Evolutionary conservation across 2,888 invertebrate genomes (phyloP).

Genomic region (Hydraecia micacea): DNA sequence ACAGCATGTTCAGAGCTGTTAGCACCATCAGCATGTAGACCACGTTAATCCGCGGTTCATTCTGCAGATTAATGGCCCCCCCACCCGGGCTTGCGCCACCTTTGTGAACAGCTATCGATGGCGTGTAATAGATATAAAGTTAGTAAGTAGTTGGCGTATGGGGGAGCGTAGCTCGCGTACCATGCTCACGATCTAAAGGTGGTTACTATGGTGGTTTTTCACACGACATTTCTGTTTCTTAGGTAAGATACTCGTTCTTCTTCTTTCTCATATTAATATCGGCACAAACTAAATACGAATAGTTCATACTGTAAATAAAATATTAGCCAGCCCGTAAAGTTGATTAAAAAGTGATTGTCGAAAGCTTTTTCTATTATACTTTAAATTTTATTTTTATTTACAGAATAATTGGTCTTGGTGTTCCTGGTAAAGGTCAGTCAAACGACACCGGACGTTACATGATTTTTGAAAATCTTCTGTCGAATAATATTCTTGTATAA

Average conservation of each 20-base stretch:
- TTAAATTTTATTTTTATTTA: not conserved
- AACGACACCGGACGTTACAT: not conserved
- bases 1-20: slow-evolving; percentile 66
- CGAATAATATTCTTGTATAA: too few species aligned
- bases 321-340: not conserved
- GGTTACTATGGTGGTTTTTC: not conserved
- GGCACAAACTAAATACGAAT: not conserved
- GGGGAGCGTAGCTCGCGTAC: not conserved
- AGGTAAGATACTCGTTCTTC: not conserved
- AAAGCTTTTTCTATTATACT: not conserved
- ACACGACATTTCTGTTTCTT: not conserved
- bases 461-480: not conserved
- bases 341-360: not conserved
- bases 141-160: slow-evolving; percentile 1
- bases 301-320: too few species aligned
- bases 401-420: not conserved
- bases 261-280: not conserved
- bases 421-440: not conserved
- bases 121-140: slow-evolving; percentile 44
- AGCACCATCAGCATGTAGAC: slow-evolving; percentile 68
- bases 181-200: not conserved
- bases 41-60: slow-evolving; percentile 72
- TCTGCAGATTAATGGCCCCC: slow-evolving; percentile 70
- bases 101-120: slow-evolving; percentile 67
- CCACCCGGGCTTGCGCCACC: slow-evolving; percentile 46